Conservation (phyloP, 2,113 vertebrate species). For the Columba livia region DNA sequence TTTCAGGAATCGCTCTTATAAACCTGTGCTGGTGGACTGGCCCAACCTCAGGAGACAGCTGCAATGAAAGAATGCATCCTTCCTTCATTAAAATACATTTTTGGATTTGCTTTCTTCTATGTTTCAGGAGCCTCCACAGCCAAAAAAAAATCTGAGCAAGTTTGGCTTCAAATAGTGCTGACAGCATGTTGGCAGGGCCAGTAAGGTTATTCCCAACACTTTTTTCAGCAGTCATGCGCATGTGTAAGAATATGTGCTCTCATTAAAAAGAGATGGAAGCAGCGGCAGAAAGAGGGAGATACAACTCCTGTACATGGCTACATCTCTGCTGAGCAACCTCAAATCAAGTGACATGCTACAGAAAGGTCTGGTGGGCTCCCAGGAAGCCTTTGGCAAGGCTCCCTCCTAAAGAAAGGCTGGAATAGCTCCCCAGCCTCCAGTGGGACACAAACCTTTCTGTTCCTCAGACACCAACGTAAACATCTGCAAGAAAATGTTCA, state of each 20-base stretch:
- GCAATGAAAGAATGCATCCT: background rate
- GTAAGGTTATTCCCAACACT: background rate
- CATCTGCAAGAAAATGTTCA: background rate
- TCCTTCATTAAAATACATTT: background rate
- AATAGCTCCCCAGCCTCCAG: background rate
- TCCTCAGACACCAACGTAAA: background rate
- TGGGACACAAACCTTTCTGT: background rate
- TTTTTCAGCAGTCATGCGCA: rapidly evolving
- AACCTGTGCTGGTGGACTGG: background rate
- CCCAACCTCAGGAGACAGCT: background rate
- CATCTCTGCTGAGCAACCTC: background rate
- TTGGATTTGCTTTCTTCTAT: background rate
- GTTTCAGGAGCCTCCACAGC: background rate
- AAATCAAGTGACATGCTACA: background rate
- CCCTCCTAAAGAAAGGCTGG: background rate
- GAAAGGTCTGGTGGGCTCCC: background rate
- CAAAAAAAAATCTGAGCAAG: background rate
- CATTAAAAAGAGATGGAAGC: background rate
- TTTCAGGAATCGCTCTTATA: background rate
- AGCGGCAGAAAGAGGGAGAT: background rate
- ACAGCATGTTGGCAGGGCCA: background rate
- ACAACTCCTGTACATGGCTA: background rate
- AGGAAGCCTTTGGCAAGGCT: background rate
- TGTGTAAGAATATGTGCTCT: background rate
- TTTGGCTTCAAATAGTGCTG: background rate